Conservation (phyloP, 2,888 invertebrate genomes). For the Dioctria linearis region DNA sequence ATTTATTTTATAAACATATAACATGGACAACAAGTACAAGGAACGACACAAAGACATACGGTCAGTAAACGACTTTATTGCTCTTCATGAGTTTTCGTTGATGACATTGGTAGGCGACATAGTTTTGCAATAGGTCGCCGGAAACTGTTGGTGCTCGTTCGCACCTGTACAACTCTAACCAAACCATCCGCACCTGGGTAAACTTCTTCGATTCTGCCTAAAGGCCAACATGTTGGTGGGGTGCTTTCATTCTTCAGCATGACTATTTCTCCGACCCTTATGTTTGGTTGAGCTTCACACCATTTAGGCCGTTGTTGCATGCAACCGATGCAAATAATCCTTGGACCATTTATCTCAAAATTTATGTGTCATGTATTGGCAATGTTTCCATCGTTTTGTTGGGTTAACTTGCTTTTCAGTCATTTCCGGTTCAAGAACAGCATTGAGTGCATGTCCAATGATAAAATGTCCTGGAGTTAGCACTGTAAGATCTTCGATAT, state of each 20-base stretch:
- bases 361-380: slow-evolving; percentile 60
- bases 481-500: too few species aligned
- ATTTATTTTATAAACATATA: background rate
- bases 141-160: too few species aligned
- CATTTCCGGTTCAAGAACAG: background rate
- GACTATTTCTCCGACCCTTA: background rate
- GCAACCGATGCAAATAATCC: too few species aligned
- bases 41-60: background rate
- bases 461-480: too few species aligned
- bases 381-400: slow-evolving; percentile 56
- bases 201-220: too few species aligned
- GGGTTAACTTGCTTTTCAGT: background rate
- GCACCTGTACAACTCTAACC: too few species aligned
- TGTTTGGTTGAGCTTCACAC: too few species aligned
- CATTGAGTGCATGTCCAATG: too few species aligned
- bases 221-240: too few species aligned
- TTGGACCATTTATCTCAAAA: slow-evolving; percentile 62
- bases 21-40: background rate
- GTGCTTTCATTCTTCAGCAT: background rate
- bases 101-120: background rate
- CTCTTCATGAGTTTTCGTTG: background rate
- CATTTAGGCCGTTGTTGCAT: slow-evolving; percentile 56
- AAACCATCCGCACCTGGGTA: background rate
- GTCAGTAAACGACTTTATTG: too few species aligned
- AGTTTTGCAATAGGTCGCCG: background rate